These are phyloP conservation scores for Leptopterna dolabrata DNA, from an alignment of 2,888 invertebrate species.

Conservation along the genomic window DNA sequence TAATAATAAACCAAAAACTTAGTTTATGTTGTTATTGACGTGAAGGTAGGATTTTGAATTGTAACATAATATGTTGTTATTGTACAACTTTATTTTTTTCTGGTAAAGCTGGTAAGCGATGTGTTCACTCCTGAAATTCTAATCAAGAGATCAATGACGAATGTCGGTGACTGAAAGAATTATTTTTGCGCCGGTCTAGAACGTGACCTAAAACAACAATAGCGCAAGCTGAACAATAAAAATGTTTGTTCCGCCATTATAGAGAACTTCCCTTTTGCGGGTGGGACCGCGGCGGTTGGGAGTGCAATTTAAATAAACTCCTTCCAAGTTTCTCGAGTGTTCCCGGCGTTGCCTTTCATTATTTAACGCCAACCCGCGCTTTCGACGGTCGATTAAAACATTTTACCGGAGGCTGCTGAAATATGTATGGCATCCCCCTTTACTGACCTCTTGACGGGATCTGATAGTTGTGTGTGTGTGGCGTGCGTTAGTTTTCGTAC, in stretches of 20 bases:
- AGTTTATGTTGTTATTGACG: too few relatives aligned
- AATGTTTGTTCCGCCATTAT: not conserved
- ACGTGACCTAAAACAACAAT: not conserved
- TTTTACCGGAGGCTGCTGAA: not conserved
- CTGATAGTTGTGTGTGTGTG: too few relatives aligned
- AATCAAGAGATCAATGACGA: too few relatives aligned
- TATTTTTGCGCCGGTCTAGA: not conserved
- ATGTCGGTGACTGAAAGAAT: too few relatives aligned
- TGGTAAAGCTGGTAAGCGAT: too few relatives aligned
- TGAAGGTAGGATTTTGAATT: too few relatives aligned
- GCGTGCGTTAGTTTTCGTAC: too few relatives aligned
- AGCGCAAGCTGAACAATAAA: not conserved
- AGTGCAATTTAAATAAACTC: not conserved
- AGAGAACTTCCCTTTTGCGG: not conserved
- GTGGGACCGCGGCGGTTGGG: not conserved
- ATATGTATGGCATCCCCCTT: not conserved
- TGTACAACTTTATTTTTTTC: too few relatives aligned
- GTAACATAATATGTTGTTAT: too few relatives aligned
- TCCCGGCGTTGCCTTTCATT: not conserved
- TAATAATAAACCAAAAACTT: too few relatives aligned
- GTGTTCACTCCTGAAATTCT: too few relatives aligned
- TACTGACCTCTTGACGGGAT: not conserved
- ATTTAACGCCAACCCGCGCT: not conserved
- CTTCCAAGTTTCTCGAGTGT: not conserved
- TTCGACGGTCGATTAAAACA: slow-evolving; percentile 7